These are phyloP conservation scores for Cenopis cana DNA, from an alignment of 2,888 invertebrate species.

Conservation along the genomic window DNA sequence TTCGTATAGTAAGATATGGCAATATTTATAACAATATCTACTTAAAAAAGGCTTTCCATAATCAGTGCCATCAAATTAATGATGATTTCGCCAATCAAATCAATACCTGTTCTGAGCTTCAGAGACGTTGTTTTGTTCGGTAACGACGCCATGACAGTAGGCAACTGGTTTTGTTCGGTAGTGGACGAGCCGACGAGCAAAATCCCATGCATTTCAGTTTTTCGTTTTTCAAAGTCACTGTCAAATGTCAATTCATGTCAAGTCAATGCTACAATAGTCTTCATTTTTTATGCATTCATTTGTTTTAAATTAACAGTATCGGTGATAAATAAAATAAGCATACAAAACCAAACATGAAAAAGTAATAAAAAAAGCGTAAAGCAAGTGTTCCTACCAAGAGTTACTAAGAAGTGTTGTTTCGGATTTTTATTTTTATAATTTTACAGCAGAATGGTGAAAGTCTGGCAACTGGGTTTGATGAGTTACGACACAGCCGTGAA, in stretches of 20 bases:
- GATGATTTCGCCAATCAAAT: no score
- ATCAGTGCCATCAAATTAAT: no score
- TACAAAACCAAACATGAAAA: conserved; percentile 30
- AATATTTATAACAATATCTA: no score
- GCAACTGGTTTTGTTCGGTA: no score
- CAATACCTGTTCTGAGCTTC: no score
- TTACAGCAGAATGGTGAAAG: conserved; percentile 66
- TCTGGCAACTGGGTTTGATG: conserved; percentile 75
- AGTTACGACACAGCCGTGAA: conserved; percentile 77
- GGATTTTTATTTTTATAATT: conserved; percentile 3
- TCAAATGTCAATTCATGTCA: neutral
- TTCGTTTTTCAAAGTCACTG: neutral
- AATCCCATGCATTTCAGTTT: no score
- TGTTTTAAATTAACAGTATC: conserved; percentile 17
- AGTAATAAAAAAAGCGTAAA: conserved; percentile 29
- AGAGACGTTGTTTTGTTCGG: no score
- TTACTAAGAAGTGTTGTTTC: conserved; percentile 2
- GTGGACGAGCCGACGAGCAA: no score
- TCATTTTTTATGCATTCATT: neutral
- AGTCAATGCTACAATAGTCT: neutral
- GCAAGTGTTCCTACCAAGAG: neutral
- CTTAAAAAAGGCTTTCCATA: no score
- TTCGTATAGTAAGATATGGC: no score
- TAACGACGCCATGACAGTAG: no score
- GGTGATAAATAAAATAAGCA: neutral